Percentiles rank a stretch among this genome's conserved stretches.
These are phyloP conservation scores for Apodemus sylvaticus DNA, from an alignment of 2,113 vertebrate species.

Conservation along the genomic window DNA sequence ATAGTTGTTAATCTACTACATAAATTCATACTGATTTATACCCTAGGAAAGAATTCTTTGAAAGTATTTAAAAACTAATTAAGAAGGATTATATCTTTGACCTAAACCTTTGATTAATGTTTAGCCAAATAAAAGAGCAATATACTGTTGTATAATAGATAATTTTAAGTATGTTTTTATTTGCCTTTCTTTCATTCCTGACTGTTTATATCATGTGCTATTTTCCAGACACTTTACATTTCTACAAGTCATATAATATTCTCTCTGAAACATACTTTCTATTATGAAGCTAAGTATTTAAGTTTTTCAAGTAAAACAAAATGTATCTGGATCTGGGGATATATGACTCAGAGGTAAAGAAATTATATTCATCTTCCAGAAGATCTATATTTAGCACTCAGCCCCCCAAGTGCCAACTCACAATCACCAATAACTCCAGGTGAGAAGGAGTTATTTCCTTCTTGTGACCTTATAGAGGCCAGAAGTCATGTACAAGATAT, in stretches of 20 bases:
- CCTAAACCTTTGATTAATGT: no score
- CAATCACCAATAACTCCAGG: neutral
- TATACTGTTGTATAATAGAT: conserved; percentile 69
- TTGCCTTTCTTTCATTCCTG: neutral
- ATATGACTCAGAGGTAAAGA: neutral
- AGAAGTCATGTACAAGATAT: neutral
- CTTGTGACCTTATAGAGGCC: neutral
- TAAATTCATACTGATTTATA: conserved; percentile 57
- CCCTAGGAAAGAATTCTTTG: conserved; percentile 6
- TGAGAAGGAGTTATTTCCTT: no score
- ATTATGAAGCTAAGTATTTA: neutral
- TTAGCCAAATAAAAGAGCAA: conserved; percentile 42
- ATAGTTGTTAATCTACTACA: rapidly evolving
- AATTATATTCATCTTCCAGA: neutral
- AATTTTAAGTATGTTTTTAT: conserved; percentile 38
- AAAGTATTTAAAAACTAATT: conserved; percentile 71
- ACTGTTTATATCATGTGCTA: neutral
- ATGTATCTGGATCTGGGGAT: neutral
- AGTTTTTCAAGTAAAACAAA: neutral
- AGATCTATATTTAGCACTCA: neutral
- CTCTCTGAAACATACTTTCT: neutral
- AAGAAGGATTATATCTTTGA: conserved; percentile 65
- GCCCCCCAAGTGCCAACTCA: no score
- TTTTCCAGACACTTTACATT: neutral
- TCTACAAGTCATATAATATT: neutral